Evolutionary conservation across 2,797 vertebrate genomes (phyloP), one percentile per base, ranked within the genome.

Genomic region (Rhinogobio ventralis): DNA sequence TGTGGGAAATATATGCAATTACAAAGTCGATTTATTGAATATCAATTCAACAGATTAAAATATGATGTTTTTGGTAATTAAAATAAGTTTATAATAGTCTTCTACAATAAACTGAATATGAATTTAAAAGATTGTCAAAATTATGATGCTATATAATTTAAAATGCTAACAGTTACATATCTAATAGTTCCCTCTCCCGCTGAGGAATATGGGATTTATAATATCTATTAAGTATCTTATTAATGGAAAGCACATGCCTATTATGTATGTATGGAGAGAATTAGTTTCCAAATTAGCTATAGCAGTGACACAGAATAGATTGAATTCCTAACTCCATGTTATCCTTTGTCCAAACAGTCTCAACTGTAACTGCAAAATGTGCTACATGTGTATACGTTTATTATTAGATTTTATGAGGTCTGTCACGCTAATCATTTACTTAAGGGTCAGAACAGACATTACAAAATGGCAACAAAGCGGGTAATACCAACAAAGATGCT

Each of bases 351-450:
- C 69, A 74, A 49, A 74, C 69, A 9, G 17, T 36, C 69, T 71
- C 17, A 11, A 17, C n/a, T 36, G 42, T 49, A 42, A 42, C 79
- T 46, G 11, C 53, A 17, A 76, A 57, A 53, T 33, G 51, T 57
- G 36, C 55, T 60, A 46, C 4, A 1, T 64, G 39, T 23, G 49
- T 33, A 13, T 53, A 14, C 45, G 67, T 19, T 42, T 51, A 25
- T 74, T 67, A 75, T 83, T 75, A 39, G 30, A 83, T 83, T 66
- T 67, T 75, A 66, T 39, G 20, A 75, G 57, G 33, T 13, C 20
- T 64, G 72, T 39, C 46, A 42, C 45, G 20, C 30, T 82, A 9
- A 82, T 46, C 17, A 75, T 23, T 25, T 53, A 15, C 28, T 75
- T 30, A 57, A 74, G 19, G 17, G 51, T 30, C 36, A 81, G 51